These are phyloP conservation scores for Panthera leo DNA, from an alignment of 2,113 vertebrate genomes.

Conservation along the genomic window DNA sequence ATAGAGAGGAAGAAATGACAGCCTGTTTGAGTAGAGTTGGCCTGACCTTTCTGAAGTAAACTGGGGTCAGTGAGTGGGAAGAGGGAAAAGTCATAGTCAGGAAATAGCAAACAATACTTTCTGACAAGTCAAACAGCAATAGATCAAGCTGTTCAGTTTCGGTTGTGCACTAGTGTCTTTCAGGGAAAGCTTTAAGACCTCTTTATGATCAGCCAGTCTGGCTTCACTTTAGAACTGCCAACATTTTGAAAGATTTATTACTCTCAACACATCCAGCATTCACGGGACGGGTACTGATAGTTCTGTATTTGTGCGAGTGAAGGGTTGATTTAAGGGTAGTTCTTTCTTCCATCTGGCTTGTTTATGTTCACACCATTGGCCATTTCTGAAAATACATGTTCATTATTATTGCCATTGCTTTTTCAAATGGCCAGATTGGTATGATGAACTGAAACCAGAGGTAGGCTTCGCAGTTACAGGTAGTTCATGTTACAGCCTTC, in stretches of 20 bases:
- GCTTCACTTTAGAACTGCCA: slow-evolving; percentile 30
- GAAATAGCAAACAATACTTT: not conserved
- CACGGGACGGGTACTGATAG: not conserved
- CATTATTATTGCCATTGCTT: not conserved
- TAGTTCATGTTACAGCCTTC: not conserved
- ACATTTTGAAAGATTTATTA: slow-evolving; percentile 47
- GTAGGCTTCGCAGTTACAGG: not conserved
- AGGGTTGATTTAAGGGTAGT: not conserved
- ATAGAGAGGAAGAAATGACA: not conserved
- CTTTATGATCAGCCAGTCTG: not conserved
- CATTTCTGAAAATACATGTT: slow-evolving; percentile 4
- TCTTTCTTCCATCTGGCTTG: not conserved
- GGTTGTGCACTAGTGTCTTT: not conserved
- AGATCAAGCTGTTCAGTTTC: slow-evolving; percentile 2
- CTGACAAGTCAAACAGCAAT: not conserved
- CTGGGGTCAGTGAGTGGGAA: slow-evolving; percentile 3
- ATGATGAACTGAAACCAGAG: not conserved
- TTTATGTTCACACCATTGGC: not conserved
- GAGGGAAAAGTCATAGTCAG: slow-evolving; percentile 15
- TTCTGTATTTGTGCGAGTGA: not conserved
- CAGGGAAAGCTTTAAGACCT: not conserved
- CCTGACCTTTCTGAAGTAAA: slow-evolving; percentile 41
- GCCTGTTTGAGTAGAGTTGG: not conserved
- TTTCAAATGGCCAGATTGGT: not conserved
- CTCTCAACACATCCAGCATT: not conserved